Percentiles rank a stretch among this genome's conserved stretches.
phyloP scores from a whole-genome alignment of 2,888 invertebrate genomes.

The Dynastes tityus region DNA sequence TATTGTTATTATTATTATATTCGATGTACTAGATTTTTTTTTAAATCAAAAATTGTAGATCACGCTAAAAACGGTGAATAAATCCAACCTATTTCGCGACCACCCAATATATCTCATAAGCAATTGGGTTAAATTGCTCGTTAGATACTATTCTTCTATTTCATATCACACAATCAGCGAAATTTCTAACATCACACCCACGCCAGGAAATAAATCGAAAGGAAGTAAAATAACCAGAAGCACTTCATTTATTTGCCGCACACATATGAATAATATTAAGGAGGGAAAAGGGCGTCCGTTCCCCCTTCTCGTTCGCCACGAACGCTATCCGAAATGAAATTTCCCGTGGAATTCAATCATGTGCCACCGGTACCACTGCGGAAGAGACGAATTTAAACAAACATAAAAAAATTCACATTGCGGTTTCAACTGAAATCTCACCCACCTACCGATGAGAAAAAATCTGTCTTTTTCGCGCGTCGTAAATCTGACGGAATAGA shows the following conservation, averaged over 20 bases:
- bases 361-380: neutral
- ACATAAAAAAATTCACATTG: slow-evolving; percentile 23
- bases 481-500: slow-evolving; percentile 42
- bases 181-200: neutral
- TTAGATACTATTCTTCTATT: too few relatives aligned
- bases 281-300: neutral
- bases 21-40: too few relatives aligned
- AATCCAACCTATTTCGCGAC: too few relatives aligned
- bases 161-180: neutral
- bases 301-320: neutral
- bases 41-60: too few relatives aligned
- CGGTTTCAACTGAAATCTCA: slow-evolving; percentile 8
- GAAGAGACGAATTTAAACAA: slow-evolving; percentile 32
- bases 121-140: too few relatives aligned
- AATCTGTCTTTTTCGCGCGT: slow-evolving; percentile 35
- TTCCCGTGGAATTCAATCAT: slow-evolving; percentile 31
- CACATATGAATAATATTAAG: slow-evolving; percentile 32
- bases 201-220: neutral
- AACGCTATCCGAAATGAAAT: slow-evolving; percentile 15
- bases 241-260: slow-evolving; percentile 32
- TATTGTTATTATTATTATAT: too few relatives aligned
- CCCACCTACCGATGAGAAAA: slow-evolving; percentile 3
- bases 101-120: too few relatives aligned
- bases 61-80: too few relatives aligned
- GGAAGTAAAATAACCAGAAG: neutral